Evolutionary conservation across 2,888 invertebrate genomes (phyloP).

Genomic region (Oegoconia quadripuncta): DNA sequence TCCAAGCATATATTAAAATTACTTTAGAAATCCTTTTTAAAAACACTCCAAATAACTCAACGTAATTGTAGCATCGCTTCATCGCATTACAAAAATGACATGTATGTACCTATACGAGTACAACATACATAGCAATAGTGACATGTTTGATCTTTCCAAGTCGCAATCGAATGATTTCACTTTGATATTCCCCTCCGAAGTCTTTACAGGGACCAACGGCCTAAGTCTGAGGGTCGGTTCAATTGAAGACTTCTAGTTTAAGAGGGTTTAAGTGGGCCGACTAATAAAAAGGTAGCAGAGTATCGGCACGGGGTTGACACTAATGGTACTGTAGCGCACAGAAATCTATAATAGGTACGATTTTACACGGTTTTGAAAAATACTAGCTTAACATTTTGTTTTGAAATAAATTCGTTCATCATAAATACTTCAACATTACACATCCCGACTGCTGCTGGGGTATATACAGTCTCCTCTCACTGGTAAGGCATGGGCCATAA

Average conservation of each 20-base stretch:
- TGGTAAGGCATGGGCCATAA: too few species aligned
- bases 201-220: constrained; percentile 40
- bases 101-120: too few species aligned
- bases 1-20: too few species aligned
- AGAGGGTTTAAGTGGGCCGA: constrained; percentile 40
- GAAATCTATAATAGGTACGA: too few species aligned
- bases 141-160: constrained; percentile 72
- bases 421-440: too few species aligned
- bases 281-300: constrained; percentile 22
- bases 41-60: not conserved
- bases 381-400: too few species aligned
- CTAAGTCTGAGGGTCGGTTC: constrained; percentile 35
- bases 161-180: constrained; percentile 60
- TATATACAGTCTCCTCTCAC: too few species aligned
- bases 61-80: not conserved
- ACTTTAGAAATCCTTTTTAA: not conserved
- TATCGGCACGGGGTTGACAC: constrained; percentile 21
- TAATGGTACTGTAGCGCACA: constrained; percentile 26
- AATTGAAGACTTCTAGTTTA: constrained; percentile 54
- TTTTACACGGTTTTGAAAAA: too few species aligned
- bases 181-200: constrained; percentile 62
- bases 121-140: constrained; percentile 39
- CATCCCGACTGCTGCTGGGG: too few species aligned
- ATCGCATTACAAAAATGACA: constrained; percentile 38
- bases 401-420: too few species aligned